Evolutionary conservation across 1,140 invertebrate genomes (phyloP).

Genomic region (roundworm (Caenorhabditis elegans)): DNA sequence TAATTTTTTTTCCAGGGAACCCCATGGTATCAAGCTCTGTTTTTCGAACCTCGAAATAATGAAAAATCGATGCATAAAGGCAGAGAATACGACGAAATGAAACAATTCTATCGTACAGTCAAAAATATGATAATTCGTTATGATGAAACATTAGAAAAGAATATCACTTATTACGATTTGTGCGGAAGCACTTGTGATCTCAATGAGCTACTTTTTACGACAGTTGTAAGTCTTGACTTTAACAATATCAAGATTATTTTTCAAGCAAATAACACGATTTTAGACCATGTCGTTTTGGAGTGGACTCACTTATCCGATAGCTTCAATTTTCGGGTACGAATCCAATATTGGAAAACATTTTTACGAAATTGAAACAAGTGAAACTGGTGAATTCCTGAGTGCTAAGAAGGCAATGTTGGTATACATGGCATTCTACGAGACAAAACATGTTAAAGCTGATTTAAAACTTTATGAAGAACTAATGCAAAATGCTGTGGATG

Average conservation of each 20-base stretch:
- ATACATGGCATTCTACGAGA: conserved; percentile 3
- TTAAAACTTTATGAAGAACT: background rate
- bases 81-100: background rate
- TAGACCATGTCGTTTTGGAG: background rate
- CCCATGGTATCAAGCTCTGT: background rate
- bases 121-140: background rate
- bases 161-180: conserved; percentile 16
- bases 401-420: background rate
- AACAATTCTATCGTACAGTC: background rate
- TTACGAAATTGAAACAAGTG: background rate
- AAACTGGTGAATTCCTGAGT: background rate
- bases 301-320: background rate
- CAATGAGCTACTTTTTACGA: background rate
- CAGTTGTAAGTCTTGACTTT: background rate
- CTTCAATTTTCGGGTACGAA: background rate
- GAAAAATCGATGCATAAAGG: background rate
- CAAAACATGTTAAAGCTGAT: background rate
- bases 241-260: background rate
- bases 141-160: background rate
- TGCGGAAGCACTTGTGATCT: background rate
- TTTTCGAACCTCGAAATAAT: background rate
- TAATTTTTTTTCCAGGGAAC: background rate
- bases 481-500: background rate
- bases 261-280: background rate
- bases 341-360: conserved; percentile 15